Evolutionary conservation across 2,888 invertebrate species (phyloP).

Genomic region (Lepidocyrtoides sp.): DNA sequence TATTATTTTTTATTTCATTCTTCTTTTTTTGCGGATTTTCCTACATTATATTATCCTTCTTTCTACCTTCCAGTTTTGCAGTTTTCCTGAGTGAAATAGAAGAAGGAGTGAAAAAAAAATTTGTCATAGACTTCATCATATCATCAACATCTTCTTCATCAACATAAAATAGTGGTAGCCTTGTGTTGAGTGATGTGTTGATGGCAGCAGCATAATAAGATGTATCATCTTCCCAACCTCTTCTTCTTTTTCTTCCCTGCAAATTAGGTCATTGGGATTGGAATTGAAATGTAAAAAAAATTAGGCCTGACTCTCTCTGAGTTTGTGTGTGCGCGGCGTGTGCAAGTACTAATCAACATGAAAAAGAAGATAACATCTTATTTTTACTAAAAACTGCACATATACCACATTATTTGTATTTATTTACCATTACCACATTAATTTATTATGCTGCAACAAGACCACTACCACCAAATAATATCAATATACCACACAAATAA

Average conservation of each 20-base stretch:
- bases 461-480: conserved; percentile 18
- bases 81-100: conserved; percentile 15
- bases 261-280: conserved; percentile 73
- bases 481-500: conserved; percentile 26
- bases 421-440: background rate
- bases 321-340: conserved; percentile 2
- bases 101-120: conserved; percentile 50
- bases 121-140: conserved; percentile 63
- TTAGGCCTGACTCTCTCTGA: conserved; percentile 15
- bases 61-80: conserved; percentile 55
- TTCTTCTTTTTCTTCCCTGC: conserved; percentile 5
- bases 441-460: background rate
- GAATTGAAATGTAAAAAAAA: conserved; percentile 66
- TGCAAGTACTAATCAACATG: background rate
- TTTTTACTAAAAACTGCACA: background rate
- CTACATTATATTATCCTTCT: conserved; percentile 31
- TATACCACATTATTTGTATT: background rate
- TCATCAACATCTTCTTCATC: conserved; percentile 22
- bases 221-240: conserved; percentile 44
- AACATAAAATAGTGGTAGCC: conserved; percentile 48
- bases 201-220: conserved; percentile 37
- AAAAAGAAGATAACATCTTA: background rate
- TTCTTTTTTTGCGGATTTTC: conserved; percentile 54
- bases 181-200: conserved; percentile 70
- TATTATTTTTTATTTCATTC: conserved; percentile 51